These are phyloP conservation scores for Sminthurinus aureus DNA, from an alignment of 2,888 invertebrate species.

Conservation along the genomic window DNA sequence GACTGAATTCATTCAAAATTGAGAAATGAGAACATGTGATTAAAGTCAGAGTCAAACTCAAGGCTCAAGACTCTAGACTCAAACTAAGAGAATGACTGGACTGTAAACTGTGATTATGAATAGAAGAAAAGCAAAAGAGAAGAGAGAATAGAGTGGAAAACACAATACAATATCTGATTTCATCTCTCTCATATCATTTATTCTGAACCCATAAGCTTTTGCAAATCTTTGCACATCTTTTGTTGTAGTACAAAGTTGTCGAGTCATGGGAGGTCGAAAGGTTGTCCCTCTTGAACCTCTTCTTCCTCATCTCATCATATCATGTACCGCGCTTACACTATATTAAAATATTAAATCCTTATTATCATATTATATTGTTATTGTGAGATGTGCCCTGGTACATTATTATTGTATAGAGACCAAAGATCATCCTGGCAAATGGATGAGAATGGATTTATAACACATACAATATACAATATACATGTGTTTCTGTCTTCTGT, in stretches of 20 bases:
- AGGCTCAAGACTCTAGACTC: no score
- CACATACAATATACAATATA: not conserved
- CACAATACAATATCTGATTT: conserved; percentile 19
- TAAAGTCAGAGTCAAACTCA: no score
- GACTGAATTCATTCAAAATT: no score
- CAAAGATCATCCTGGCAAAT: no score
- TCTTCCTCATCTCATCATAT: not conserved
- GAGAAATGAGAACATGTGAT: no score
- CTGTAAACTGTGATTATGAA: not conserved
- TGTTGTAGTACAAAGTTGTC: conserved; percentile 14
- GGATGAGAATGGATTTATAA: no score
- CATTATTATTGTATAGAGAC: no score
- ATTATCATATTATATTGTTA: not conserved
- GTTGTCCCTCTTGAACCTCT: conserved; percentile 51
- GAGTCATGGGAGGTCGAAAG: conserved; percentile 58
- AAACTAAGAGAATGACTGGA: not conserved
- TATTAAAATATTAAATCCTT: conserved; percentile 1
- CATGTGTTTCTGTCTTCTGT: not conserved
- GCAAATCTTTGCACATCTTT: not conserved
- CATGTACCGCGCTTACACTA: not conserved
- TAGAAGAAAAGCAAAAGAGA: conserved; percentile 25
- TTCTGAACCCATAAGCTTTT: not conserved
- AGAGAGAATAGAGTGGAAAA: conserved; percentile 25
- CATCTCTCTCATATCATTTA: not conserved
- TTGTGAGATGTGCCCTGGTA: not conserved